phyloP scores from a whole-genome alignment of 2,888 invertebrate species.

The Coelogynopora nodosa region DNA sequence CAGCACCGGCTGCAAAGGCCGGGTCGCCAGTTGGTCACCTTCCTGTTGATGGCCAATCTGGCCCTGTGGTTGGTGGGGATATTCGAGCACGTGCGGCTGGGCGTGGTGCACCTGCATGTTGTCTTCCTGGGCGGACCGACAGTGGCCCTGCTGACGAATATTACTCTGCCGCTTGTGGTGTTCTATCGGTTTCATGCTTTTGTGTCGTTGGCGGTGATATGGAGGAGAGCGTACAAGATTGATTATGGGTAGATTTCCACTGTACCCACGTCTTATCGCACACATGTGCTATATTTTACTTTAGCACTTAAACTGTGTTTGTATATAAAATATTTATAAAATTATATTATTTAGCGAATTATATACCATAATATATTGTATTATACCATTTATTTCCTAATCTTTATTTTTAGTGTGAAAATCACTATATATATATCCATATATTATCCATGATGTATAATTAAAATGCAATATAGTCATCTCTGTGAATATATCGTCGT shows the following conservation, averaged over 20 bases:
- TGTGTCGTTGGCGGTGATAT: constrained; percentile 89
- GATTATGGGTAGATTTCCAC: constrained; percentile 48
- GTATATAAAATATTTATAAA: no score
- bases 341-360: no score
- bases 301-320: no score
- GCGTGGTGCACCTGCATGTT: constrained; percentile 78
- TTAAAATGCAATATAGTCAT: no score
- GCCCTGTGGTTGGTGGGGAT: constrained; percentile 94
- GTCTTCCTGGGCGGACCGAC: constrained; percentile 87
- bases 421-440: no score
- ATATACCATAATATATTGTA: no score
- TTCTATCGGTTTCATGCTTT: constrained; percentile 90
- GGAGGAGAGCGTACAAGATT: constrained; percentile 86
- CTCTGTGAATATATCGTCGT: no score
- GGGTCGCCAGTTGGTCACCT: constrained; percentile 88
- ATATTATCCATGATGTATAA: no score
- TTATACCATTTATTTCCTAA: no score
- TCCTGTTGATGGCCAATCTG: constrained; percentile 87
- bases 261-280: neutral
- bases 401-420: no score
- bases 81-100: constrained; percentile 87
- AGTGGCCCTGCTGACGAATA: constrained; percentile 86
- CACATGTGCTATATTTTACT: neutral
- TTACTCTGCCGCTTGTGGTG: constrained; percentile 87
- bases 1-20: constrained; percentile 90